phyloP scores from a whole-genome alignment of 1,140 invertebrate species.

The Cepaea nemoralis region DNA sequence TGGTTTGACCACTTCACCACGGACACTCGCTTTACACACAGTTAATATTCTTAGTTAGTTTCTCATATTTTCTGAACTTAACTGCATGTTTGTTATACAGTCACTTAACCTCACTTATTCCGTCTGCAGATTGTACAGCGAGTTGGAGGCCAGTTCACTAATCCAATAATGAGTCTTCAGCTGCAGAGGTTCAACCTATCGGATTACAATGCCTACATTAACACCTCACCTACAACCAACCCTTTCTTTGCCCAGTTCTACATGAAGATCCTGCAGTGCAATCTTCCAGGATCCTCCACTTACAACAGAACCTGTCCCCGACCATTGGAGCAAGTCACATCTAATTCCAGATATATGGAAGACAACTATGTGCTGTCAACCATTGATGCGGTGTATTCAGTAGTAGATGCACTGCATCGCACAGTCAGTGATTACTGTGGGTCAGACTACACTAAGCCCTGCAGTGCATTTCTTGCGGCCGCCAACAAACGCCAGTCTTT shows the following conservation, averaged over 20 bases:
- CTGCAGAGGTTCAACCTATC: constrained; percentile 46
- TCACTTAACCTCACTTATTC: too few species aligned
- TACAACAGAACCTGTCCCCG: constrained; percentile 44
- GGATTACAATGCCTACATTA: constrained; percentile 48
- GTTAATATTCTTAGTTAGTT: too few species aligned
- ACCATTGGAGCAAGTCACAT: constrained; percentile 39
- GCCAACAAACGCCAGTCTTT: constrained; percentile 48
- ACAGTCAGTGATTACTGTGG: constrained; percentile 62
- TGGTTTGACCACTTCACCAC: too few species aligned
- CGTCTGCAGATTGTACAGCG: constrained; percentile 16
- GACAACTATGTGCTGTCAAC: constrained; percentile 60
- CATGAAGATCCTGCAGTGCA: constrained; percentile 58
- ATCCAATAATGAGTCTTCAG: constrained; percentile 52
- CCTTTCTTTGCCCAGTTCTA: constrained; percentile 60
- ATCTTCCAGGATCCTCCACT: constrained; percentile 60
- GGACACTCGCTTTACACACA: too few species aligned
- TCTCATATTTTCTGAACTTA: too few species aligned
- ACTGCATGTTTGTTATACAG: too few species aligned
- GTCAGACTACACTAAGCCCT: constrained; percentile 51
- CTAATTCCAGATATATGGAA: constrained; percentile 43
- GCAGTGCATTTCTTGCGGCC: constrained; percentile 48
- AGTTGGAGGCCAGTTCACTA: not conserved
- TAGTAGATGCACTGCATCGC: constrained; percentile 53
- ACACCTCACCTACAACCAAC: constrained; percentile 33
- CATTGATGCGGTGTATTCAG: constrained; percentile 65